Percentiles rank a stretch among this genome's conserved stretches.
Conservation (phyloP, 1,140 invertebrate genomes). For the Pectinophora gossypiella region DNA sequence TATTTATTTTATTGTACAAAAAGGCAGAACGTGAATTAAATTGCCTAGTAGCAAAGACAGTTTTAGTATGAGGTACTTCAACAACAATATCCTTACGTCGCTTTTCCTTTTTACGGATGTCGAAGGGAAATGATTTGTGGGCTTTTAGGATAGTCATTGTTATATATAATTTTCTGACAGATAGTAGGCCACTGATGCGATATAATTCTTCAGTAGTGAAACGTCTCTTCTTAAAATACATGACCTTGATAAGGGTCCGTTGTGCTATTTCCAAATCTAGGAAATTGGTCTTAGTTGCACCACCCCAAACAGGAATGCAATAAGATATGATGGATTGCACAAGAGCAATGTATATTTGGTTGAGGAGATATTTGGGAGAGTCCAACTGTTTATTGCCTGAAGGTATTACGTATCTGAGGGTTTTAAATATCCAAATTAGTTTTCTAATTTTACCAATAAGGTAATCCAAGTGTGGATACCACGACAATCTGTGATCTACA, state of each 20-base stretch:
- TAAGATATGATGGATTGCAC: neutral
- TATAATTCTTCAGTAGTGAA: neutral
- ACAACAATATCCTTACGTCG: neutral
- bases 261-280: neutral
- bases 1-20: neutral
- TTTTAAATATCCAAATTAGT: neutral
- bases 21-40: neutral
- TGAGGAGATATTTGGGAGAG: neutral
- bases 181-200: neutral
- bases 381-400: neutral
- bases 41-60: neutral
- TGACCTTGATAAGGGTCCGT: neutral
- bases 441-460: neutral
- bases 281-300: neutral
- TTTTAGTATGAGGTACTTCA: no score
- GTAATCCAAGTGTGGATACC: neutral
- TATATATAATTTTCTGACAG: slow-evolving; percentile 1
- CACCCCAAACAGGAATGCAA: neutral
- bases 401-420: neutral
- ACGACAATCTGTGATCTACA: neutral
- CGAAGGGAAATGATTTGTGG: neutral
- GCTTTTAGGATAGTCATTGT: neutral
- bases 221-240: neutral
- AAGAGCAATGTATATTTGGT: neutral
- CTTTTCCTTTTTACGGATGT: neutral